Conservation (phyloP, 2,797 vertebrate genomes). For the Podarcis siculus region DNA sequence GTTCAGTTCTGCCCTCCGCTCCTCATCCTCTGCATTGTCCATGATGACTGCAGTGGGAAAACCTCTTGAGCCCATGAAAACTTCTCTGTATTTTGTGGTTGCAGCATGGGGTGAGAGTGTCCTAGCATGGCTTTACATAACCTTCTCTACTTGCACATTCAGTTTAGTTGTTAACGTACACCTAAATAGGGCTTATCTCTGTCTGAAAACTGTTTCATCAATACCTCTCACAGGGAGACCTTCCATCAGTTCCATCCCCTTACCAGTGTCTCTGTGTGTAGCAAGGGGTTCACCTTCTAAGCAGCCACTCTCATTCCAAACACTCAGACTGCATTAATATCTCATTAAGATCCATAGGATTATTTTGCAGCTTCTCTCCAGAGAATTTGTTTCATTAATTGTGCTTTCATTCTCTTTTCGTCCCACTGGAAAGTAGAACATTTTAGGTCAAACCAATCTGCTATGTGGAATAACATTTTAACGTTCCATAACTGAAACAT, state of each 20-base stretch:
- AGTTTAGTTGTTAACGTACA: no score
- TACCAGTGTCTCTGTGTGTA: not conserved
- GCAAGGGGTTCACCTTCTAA: not conserved
- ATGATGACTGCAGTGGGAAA: no score
- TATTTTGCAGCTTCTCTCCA: not conserved
- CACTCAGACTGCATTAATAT: not conserved
- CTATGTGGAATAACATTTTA: not conserved
- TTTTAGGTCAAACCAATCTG: not conserved
- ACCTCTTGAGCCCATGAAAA: no score
- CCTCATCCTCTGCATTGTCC: no score
- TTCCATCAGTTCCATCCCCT: not conserved
- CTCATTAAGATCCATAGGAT: not conserved
- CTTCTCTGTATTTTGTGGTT: no score
- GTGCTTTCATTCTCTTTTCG: not conserved
- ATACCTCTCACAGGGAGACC: not conserved
- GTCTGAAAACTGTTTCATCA: not conserved
- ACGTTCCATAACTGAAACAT: not conserved
- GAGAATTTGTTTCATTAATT: not conserved
- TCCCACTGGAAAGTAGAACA: not conserved
- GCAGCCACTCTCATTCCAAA: not conserved
- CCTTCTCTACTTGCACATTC: no score
- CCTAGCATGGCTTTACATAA: no score
- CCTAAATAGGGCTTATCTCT: not conserved
- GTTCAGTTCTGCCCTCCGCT: no score
- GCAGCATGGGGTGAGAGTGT: no score